Percentiles rank a stretch among this genome's conserved stretches.
These are phyloP conservation scores for Antedon mediterranea DNA, from an alignment of 53 echinoderm and acorn worm species.

Conservation along the genomic window DNA sequence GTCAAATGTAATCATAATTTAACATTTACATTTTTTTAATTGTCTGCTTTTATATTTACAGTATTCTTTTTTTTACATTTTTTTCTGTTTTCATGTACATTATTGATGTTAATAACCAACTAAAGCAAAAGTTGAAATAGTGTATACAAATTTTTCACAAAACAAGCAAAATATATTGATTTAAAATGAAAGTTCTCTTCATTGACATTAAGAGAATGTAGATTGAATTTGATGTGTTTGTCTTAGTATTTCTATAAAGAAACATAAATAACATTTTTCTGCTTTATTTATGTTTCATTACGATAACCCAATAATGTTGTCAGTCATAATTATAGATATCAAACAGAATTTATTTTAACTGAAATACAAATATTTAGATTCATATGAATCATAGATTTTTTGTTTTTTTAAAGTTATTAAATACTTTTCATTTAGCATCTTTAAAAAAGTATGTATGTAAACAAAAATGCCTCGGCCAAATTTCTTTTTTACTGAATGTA, in stretches of 20 bases:
- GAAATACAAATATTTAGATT: not conserved
- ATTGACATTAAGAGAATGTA: not conserved
- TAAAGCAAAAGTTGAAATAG: not conserved
- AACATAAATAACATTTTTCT: not conserved
- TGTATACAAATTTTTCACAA: not conserved
- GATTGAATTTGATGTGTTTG: not conserved
- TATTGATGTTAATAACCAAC: not conserved
- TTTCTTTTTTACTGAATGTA: too few relatives aligned
- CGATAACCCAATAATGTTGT: not conserved
- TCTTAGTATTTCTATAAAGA: not conserved
- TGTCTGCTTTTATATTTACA: too few relatives aligned
- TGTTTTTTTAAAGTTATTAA: not conserved
- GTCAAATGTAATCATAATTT: too few relatives aligned
- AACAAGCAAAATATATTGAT: not conserved
- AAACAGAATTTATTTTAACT: not conserved
- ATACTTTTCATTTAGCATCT: not conserved
- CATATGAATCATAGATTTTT: not conserved
- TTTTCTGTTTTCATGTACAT: not conserved
- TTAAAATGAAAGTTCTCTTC: not conserved
- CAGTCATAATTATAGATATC: not conserved
- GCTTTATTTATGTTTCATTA: not conserved
- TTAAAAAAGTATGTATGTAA: too few relatives aligned
- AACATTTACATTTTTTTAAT: too few relatives aligned
- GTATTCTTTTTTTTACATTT: not conserved
- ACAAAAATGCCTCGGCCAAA: too few relatives aligned